Evolutionary conservation across 2,888 invertebrate genomes (phyloP).

Genomic region (Ichneumon xanthorius): DNA sequence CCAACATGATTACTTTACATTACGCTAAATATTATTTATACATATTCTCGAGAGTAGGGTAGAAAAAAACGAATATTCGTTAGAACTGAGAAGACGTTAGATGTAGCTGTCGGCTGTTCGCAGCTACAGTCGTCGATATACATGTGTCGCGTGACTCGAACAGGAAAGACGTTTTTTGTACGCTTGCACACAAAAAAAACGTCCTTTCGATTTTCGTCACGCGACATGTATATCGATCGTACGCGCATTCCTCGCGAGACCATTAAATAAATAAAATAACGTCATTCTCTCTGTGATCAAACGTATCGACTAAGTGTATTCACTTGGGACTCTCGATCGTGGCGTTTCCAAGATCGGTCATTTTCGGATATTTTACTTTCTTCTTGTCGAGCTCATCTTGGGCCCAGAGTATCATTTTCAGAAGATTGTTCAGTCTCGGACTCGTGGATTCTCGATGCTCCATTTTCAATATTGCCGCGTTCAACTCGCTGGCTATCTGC

Average conservation of each 20-base stretch:
- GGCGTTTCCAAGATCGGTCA: conserved; percentile 96
- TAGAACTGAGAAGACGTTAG: conserved; percentile 42
- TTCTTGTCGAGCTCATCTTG: conserved; percentile 98
- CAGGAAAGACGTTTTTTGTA: too few species aligned
- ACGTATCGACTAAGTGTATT: conserved; percentile 47
- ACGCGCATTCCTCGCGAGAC: conserved; percentile 24
- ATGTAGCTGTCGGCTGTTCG: conserved; percentile 23
- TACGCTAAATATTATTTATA: conserved; percentile 64
- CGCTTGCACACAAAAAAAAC: too few species aligned
- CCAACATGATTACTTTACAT: conserved; percentile 47
- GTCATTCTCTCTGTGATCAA: conserved; percentile 26
- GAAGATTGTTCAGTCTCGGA: conserved; percentile 95
- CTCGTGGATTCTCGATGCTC: conserved; percentile 96
- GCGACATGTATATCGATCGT: conserved; percentile 4
- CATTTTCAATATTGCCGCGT: conserved; percentile 98
- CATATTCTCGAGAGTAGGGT: conserved; percentile 54
- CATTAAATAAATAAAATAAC: conserved; percentile 58
- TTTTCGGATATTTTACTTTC: conserved; percentile 97
- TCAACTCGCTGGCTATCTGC: conserved; percentile 97
- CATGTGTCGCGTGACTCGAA: too few species aligned
- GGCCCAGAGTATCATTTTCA: conserved; percentile 98
- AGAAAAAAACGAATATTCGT: conserved; percentile 37
- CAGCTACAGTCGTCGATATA: conserved; percentile 7
- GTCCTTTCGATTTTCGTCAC: conserved; percentile 4
- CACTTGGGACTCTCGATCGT: conserved; percentile 92